Evolutionary conservation across 2,113 vertebrate species (phyloP).

Genomic region (Nothocercus nigrocapillus): DNA sequence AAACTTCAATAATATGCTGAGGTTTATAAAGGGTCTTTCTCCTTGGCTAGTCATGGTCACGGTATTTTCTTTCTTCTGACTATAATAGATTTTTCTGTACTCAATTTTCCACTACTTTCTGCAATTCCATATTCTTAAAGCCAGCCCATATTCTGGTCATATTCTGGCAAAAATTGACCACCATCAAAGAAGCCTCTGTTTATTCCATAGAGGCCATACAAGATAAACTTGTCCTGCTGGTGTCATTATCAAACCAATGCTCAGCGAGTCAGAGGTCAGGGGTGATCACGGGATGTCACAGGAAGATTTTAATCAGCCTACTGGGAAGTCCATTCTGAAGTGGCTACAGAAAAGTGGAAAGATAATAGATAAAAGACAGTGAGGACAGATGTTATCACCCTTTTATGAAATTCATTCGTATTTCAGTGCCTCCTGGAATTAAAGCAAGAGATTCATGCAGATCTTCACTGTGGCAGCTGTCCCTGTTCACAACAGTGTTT

Average conservation of each 20-base stretch:
- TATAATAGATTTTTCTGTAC: conserved; percentile 13
- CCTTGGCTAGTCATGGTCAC: neutral
- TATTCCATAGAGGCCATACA: neutral
- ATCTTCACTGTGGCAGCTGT: conserved; percentile 18
- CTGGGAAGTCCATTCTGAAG: conserved; percentile 28
- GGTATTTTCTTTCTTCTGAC: neutral
- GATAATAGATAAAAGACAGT: neutral
- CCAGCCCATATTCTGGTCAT: neutral
- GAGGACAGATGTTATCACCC: neutral
- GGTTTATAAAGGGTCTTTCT: neutral
- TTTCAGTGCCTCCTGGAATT: neutral
- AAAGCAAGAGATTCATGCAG: neutral
- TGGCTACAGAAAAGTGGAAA: conserved; percentile 6
- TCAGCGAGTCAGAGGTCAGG: neutral
- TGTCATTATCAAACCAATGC: neutral
- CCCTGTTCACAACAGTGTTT: neutral
- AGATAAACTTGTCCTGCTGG: neutral
- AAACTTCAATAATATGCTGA: neutral
- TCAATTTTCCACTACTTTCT: conserved; percentile 2
- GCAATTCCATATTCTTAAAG: neutral
- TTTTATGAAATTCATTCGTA: conserved; percentile 19
- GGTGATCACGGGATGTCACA: neutral
- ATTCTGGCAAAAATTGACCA: neutral
- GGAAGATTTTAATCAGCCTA: conserved; percentile 32
- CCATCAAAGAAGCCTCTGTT: neutral